Conservation (phyloP, 2,888 invertebrate genomes). For the Caenorhabditis sp. region DNA sequence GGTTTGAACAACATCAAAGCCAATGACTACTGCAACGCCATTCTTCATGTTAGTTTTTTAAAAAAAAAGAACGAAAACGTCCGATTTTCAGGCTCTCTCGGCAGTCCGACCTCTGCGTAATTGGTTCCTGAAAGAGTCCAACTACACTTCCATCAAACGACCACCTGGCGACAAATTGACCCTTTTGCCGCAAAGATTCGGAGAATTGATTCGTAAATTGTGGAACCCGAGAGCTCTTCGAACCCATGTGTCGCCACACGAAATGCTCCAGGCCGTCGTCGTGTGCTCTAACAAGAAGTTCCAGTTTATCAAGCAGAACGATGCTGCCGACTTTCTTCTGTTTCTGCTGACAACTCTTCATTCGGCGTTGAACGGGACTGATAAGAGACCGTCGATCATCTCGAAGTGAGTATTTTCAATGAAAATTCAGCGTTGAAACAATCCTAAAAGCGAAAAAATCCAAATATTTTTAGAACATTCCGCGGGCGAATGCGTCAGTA, state of each 20-base stretch:
- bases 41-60: conserved; percentile 90
- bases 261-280: conserved; percentile 94
- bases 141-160: conserved; percentile 90
- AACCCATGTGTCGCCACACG: conserved; percentile 99
- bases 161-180: conserved; percentile 97
- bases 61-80: no score
- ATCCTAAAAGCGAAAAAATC: no score
- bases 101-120: conserved; percentile 96
- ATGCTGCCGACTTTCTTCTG: conserved; percentile 97
- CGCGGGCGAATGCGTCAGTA: conserved; percentile 86
- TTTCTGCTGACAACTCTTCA: conserved; percentile 99
- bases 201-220: conserved; percentile 88
- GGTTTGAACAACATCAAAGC: conserved; percentile 99
- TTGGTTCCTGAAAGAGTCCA: conserved; percentile 95
- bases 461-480: conserved; percentile 87
- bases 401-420: conserved; percentile 86
- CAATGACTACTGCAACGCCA: conserved; percentile 99
- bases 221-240: conserved; percentile 99
- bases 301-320: conserved; percentile 98
- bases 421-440: neutral
- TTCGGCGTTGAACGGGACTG: conserved; percentile 93
- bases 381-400: conserved; percentile 88
- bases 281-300: conserved; percentile 98
- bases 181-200: conserved; percentile 89
- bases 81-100: conserved; percentile 89